These are phyloP conservation scores for Scleropages formosus DNA, from an alignment of 2,797 vertebrate species.

Conservation along the genomic window DNA sequence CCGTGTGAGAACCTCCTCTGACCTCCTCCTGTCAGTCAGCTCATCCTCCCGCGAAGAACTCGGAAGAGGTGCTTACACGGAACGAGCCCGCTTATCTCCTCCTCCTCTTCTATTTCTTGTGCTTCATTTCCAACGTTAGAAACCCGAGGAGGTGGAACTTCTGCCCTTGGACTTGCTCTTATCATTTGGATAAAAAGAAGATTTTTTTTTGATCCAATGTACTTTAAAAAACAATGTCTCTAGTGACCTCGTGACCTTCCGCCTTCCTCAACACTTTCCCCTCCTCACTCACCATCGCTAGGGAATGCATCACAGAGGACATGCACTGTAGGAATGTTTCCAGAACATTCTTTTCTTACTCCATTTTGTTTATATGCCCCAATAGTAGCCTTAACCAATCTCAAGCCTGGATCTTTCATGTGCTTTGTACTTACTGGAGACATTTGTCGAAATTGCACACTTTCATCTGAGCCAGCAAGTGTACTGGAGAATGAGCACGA, in stretches of 20 bases:
- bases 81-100: conserved; percentile 59
- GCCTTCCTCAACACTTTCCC: conserved; percentile 52
- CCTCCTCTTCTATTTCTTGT: conserved; percentile 52
- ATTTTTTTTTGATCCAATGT: conserved; percentile 55
- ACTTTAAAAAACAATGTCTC: conserved; percentile 43
- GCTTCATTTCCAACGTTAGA: conserved; percentile 53
- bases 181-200: conserved; percentile 44
- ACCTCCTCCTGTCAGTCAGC: too few relatives aligned
- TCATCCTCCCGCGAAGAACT: background rate
- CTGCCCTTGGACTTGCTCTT: conserved; percentile 42
- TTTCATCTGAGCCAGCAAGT: conserved; percentile 71
- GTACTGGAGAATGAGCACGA: background rate
- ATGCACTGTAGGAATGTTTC: conserved; percentile 58
- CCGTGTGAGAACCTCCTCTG: conserved; percentile 28
- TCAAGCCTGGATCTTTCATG: conserved; percentile 61
- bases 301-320: conserved; percentile 65
- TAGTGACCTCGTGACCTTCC: conserved; percentile 61
- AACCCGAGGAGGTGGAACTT: conserved; percentile 47
- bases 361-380: conserved; percentile 57
- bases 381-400: conserved; percentile 76
- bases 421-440: conserved; percentile 61
- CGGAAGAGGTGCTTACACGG: conserved; percentile 31
- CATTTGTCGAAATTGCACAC: conserved; percentile 67
- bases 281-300: conserved; percentile 62
- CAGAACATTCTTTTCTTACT: conserved; percentile 55